Evolutionary conservation across 2,113 vertebrate genomes (phyloP), one percentile per base, ranked within the genome.

Genomic region (Aphelocoma coerulescens): DNA sequence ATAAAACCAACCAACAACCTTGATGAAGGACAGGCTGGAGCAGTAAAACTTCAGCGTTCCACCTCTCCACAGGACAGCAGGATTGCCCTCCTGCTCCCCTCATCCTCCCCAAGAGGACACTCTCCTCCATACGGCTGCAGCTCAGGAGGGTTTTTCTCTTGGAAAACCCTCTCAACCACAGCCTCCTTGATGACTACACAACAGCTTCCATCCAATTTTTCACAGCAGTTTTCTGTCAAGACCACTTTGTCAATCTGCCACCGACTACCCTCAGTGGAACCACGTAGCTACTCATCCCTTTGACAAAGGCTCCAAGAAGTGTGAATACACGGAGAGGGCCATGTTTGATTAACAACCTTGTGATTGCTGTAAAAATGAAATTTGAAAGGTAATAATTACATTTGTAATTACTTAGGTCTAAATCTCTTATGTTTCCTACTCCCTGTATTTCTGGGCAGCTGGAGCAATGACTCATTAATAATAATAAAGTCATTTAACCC

Each of bases 401-500:
- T 98, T 98, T 98, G 97, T 98, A 98, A 98, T 99, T 98, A 98
- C 97, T 96, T 91, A 96, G 97, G 98, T 96, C 98, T 98, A 98
- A 98, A 98, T 97, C 97, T 97, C 97, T 95, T 97, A 91, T 91
- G 93, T 95, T 94, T 96, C 95, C 94, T 95, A 67, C 97, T 97
- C 95, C 87, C 65, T 76, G 89, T 88, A 71, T 95, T 97, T 87
- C 95, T 91, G 89, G 92, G 91, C 96, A 96, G 94, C 90, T 95
- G 95, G 79, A 96, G 73, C 87, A 97, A 89, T 89, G 91, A 95
- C 85, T 98, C 98, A 99, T 99, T 98, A 98, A 98, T 98, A 99
- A 98, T 98, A 98, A 98, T 98, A 98, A 98, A 97, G 96, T 98
- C 97, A 98, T 98, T 99, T 98, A 98, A 99, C 98, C 97, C 98